These are phyloP conservation scores for Holcopasites calliopsidis DNA, from an alignment of 1,140 invertebrate species.

Conservation along the genomic window DNA sequence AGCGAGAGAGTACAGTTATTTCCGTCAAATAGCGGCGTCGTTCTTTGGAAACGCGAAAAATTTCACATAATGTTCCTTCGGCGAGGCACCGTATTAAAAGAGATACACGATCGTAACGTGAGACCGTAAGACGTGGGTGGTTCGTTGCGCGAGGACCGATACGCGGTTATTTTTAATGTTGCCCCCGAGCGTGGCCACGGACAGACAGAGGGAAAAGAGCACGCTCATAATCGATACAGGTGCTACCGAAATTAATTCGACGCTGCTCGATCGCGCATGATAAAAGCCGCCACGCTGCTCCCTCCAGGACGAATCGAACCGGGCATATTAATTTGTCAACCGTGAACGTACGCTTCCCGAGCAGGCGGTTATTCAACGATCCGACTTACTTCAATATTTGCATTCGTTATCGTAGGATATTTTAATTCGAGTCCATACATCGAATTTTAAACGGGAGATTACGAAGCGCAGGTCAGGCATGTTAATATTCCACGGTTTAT, in stretches of 20 bases:
- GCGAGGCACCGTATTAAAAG: slow-evolving; percentile 47
- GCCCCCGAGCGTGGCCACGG: slow-evolving; percentile 17
- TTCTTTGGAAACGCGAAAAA: slow-evolving; percentile 39
- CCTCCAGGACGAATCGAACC: not conserved
- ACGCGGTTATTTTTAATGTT: slow-evolving; percentile 63
- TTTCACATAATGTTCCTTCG: slow-evolving; percentile 20
- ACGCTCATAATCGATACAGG: slow-evolving; percentile 35
- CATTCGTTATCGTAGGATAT: no score
- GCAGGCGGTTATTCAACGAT: not conserved
- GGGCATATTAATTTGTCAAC: slow-evolving; percentile 14
- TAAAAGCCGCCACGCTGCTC: not conserved
- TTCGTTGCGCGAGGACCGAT: slow-evolving; percentile 42
- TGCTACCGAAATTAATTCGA: slow-evolving; percentile 26
- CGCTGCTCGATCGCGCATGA: not conserved
- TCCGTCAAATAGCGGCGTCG: slow-evolving; percentile 43
- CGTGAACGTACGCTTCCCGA: not conserved
- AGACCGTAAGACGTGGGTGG: slow-evolving; percentile 56
- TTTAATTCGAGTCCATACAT: no score
- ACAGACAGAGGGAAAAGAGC: slow-evolving; percentile 27
- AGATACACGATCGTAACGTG: slow-evolving; percentile 61
- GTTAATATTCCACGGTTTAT: no score
- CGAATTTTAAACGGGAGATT: no score
- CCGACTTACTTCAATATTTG: not conserved
- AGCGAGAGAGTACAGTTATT: slow-evolving; percentile 40
- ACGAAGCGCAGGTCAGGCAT: no score